phyloP scores from a whole-genome alignment of 2,888 invertebrate species.

The Sabellastarte sp. region DNA sequence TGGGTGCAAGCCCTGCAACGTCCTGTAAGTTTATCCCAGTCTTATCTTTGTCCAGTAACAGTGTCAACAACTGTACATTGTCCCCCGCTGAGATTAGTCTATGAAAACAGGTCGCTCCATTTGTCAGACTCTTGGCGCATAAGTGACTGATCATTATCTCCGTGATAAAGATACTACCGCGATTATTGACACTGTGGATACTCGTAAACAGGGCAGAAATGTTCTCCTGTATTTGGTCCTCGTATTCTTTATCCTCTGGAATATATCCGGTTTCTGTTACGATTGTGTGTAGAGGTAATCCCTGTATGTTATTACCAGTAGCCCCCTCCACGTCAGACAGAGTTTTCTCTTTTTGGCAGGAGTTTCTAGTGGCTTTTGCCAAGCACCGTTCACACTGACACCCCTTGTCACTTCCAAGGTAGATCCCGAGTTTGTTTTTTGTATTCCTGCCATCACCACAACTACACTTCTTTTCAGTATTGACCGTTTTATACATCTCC shows the following conservation, averaged over 20 bases:
- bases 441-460: too few relatives aligned
- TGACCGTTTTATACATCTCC: too few relatives aligned
- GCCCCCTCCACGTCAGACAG: too few relatives aligned
- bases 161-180: constrained; percentile 15
- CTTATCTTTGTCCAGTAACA: constrained; percentile 38
- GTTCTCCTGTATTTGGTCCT: not conserved
- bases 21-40: constrained; percentile 46
- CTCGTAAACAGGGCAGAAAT: constrained; percentile 8
- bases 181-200: not conserved
- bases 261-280: too few relatives aligned
- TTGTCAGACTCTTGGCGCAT: constrained; percentile 44
- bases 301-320: too few relatives aligned
- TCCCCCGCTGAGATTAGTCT: constrained; percentile 43
- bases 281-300: too few relatives aligned
- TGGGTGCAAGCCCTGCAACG: constrained; percentile 39
- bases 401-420: too few relatives aligned
- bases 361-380: too few relatives aligned
- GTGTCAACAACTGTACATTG: constrained; percentile 30
- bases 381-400: too few relatives aligned
- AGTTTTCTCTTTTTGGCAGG: too few relatives aligned
- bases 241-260: not conserved
- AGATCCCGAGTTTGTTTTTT: too few relatives aligned
- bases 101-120: constrained; percentile 45
- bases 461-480: too few relatives aligned
- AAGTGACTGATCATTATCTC: constrained; percentile 48